Evolutionary conservation across 2,888 invertebrate species (phyloP), one percentile per base, ranked within the genome.

Genomic region (Tenthredo scrophulariae): DNA sequence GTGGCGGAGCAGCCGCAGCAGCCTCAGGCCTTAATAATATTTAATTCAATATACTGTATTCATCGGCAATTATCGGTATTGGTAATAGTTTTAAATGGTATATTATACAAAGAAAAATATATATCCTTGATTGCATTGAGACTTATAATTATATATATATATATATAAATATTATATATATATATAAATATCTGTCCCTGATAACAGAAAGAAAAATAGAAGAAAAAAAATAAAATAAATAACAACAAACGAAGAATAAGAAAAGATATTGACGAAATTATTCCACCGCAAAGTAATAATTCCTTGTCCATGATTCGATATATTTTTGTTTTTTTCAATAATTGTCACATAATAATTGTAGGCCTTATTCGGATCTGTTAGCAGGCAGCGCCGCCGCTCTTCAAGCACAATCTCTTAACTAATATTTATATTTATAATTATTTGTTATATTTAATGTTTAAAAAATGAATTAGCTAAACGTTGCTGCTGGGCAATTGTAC

Each of bases 401-500:
- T 86, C 84, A 88, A 87, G 87, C 86, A 87, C 89, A 87, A 87
- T 88, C 87, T 89, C 82, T 85, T 80, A 85, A 80, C 80, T 79
- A 75, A 79, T 84, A 83, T 70, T 50, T 79, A 79, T 84, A 86
- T 84, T 84, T 84, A 85, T 86, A 77, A 84, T 74, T 84, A 85
- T 85, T 86, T 74, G 54, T 85, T 80, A 84, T 84, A 84, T 62
- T 77, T 84, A 86, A 86, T 80, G 50, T 75, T 86, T 88, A 86
- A 79, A 85, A 86, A 29, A 75, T 83, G 88, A 89, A 90, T 90
- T 89, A 89, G 87, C 89, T 90, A 89, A 88, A 89, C 90, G 87
- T 90, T 91, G 89, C 91, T 88, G 88, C 89, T 89, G 89, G 86
- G 91, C 89, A 62, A 46, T 26, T 74, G 40, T 74, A 67, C 40